Conservation (phyloP, 1,140 invertebrate species). For the Bradysia coprophila region DNA sequence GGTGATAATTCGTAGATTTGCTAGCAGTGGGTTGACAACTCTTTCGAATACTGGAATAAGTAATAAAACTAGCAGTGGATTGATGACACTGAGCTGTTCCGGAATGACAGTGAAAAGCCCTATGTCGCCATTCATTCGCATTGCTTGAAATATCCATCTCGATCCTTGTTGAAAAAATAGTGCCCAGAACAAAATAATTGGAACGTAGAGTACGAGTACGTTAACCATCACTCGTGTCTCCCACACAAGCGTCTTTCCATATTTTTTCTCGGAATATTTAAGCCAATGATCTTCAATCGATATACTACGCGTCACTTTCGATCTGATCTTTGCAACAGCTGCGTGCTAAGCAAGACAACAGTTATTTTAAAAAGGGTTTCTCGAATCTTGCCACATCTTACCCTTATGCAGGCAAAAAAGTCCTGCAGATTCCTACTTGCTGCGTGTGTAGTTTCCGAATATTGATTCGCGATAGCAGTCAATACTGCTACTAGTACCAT, state of each 20-base stretch:
- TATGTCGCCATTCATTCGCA: slow-evolving; percentile 45
- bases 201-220: background rate
- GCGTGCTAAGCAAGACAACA: too few relatives aligned
- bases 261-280: slow-evolving; percentile 1
- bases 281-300: too few relatives aligned
- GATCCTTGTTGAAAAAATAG: slow-evolving; percentile 37
- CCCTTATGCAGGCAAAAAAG: too few relatives aligned
- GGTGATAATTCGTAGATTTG: background rate
- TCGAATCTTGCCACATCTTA: too few relatives aligned
- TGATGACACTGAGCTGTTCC: slow-evolving; percentile 56
- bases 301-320: too few relatives aligned
- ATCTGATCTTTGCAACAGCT: too few relatives aligned
- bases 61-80: slow-evolving; percentile 51
- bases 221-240: slow-evolving; percentile 10
- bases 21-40: background rate
- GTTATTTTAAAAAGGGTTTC: too few relatives aligned
- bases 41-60: slow-evolving; percentile 59
- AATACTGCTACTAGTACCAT: too few relatives aligned
- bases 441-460: too few relatives aligned
- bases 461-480: too few relatives aligned
- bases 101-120: slow-evolving; percentile 38
- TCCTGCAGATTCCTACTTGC: too few relatives aligned
- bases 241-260: background rate
- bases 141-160: slow-evolving; percentile 39
- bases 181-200: background rate